Base-by-base conservation (phyloP, 2,888 invertebrate genomes). In the Penaeus monodon region DNA sequence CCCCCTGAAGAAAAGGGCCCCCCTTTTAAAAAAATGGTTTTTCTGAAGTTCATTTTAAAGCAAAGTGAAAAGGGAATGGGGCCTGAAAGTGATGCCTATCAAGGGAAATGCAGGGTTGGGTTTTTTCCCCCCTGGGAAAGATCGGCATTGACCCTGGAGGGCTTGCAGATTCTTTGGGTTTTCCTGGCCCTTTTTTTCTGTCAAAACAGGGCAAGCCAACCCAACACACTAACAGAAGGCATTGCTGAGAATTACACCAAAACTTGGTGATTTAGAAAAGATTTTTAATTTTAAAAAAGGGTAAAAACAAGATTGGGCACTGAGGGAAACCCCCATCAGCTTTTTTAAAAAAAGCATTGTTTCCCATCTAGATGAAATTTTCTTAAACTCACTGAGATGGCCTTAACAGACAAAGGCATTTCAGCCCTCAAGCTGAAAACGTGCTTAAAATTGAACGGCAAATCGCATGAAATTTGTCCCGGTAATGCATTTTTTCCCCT, bases 181-280 rank as follows among this genome's bases (percentile, higher is more conserved):
- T n/a, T n/a, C n/a, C 89, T 68, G 84, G 84, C 29, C 80, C 84
- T 10, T 77, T 90, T 24, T 63, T 68, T 20, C 77, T 88, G 20
- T 79, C 81, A 24, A 85, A 89, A 38, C 89, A 88, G 33, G 44
- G 82, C 20, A 89, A 27, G n/a, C 81, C 20, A 84, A 86, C 27
- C 87, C n/a, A n/a, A 85, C 74, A 79, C 79, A 1, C 81, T 88
- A 57, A 78, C 83, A 29, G 86, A 82, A 22, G 78, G 76, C 38
- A 38, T 90, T 64, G 88, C 88, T 27, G 78, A 24, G 89, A 88
- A 24, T n/a, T 90, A 44, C 88, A 89, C 73, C 82, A 79, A 79
- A 81, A 27, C 77, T 90, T 24, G 90, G 90, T 20, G 88, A 89
- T 80, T 65, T 86, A 33, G 89, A 88, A 33, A 44, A 14, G 74